These are phyloP conservation scores for Leptatherina wallacei DNA, from an alignment of 2,797 vertebrate species.

Conservation along the genomic window DNA sequence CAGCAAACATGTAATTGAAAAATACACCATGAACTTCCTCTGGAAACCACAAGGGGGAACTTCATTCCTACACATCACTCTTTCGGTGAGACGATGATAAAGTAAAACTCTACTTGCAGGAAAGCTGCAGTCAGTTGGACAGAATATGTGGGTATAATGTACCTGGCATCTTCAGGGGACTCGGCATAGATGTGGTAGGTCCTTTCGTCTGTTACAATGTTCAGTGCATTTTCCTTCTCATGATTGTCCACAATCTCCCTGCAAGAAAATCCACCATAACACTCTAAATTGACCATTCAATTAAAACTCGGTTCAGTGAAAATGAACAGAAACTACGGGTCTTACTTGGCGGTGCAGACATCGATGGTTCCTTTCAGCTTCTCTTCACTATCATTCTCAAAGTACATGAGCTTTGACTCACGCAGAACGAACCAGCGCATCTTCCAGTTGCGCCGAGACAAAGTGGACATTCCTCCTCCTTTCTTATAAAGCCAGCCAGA, in stretches of 20 bases:
- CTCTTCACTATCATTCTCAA: constrained; percentile 92
- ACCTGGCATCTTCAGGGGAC: constrained; percentile 94
- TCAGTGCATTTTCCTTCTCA: constrained; percentile 94
- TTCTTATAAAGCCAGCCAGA: constrained; percentile 95
- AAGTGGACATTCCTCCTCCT: constrained; percentile 91
- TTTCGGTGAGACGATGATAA: constrained; percentile 10
- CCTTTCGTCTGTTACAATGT: constrained; percentile 91
- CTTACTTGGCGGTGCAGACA: constrained; percentile 88
- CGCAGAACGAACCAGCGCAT: constrained; percentile 94
- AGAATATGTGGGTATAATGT: constrained; percentile 21
- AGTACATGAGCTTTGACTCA: constrained; percentile 92
- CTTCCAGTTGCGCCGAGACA: constrained; percentile 94
- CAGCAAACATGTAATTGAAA: constrained; percentile 57
- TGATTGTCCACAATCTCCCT: constrained; percentile 95
- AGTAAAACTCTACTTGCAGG: constrained; percentile 20
- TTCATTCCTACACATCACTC: constrained; percentile 49
- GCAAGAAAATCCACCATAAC: constrained; percentile 14
- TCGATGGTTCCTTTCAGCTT: constrained; percentile 92
- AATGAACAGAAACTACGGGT: constrained; percentile 2
- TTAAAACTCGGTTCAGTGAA: background rate
- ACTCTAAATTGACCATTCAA: background rate
- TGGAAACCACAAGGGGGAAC: constrained; percentile 74
- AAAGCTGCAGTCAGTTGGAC: background rate
- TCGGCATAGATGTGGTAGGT: constrained; percentile 94
- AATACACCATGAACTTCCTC: constrained; percentile 50